Evolutionary conservation across 2,113 vertebrate species (phyloP).

Genomic region (Ailurus styani): DNA sequence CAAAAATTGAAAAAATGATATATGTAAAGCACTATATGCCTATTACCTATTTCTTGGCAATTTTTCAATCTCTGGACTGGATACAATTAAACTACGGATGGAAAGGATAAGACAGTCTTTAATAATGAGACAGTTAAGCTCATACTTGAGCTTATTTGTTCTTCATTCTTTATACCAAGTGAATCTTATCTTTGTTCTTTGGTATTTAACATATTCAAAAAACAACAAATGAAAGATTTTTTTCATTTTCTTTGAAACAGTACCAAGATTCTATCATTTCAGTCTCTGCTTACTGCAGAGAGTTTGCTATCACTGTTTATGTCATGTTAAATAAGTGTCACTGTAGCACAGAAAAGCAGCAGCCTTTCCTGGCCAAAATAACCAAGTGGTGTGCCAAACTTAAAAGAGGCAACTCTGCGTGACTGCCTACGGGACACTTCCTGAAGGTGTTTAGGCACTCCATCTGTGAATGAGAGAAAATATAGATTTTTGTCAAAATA

Average conservation of each 20-base stretch:
- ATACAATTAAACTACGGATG: neutral
- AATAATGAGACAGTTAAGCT: neutral
- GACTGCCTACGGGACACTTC: constrained; percentile 25
- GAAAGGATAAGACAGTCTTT: neutral
- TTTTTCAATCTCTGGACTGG: neutral
- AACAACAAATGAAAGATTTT: neutral
- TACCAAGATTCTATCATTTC: neutral
- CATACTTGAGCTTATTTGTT: neutral
- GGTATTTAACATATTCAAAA: neutral
- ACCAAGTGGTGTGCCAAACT: neutral
- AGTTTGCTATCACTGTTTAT: neutral
- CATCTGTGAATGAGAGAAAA: constrained; percentile 46
- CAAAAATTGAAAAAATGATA: neutral
- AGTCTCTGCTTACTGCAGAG: neutral
- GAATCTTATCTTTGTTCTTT: neutral
- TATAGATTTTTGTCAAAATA: constrained; percentile 22
- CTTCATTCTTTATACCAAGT: neutral
- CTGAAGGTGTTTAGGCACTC: constrained; percentile 7
- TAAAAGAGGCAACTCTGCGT: constrained; percentile 23
- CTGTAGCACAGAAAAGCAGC: neutral
- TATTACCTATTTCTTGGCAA: no score
- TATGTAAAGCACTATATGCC: neutral
- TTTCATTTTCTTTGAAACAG: constrained; percentile 23
- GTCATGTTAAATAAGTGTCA: constrained; percentile 23
- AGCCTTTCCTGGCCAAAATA: constrained; percentile 8